phyloP scores from a whole-genome alignment of 2,888 invertebrate genomes.

The Amblyteles armatorius region DNA sequence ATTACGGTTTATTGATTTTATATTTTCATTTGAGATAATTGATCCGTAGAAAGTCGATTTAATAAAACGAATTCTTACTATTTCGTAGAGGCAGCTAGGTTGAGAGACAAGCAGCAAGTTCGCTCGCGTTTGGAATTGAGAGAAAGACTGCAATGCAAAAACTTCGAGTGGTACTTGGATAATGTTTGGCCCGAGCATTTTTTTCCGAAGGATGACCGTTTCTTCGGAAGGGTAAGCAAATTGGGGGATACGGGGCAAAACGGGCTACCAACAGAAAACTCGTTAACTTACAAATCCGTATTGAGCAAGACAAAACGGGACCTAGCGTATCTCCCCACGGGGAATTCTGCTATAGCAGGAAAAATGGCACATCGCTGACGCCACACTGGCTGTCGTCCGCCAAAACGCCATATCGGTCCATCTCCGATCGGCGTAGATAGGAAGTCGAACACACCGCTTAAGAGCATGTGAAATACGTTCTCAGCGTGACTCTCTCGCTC shows the following conservation, averaged over 20 bases:
- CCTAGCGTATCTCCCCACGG: too few relatives aligned
- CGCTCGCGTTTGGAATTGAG: conserved; percentile 89
- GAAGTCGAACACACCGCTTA: too few relatives aligned
- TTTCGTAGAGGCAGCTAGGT: conserved; percentile 86
- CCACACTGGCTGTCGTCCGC: too few relatives aligned
- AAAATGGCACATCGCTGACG: too few relatives aligned
- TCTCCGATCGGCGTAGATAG: too few relatives aligned
- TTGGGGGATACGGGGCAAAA: not conserved
- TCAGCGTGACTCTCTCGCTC: too few relatives aligned
- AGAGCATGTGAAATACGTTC: too few relatives aligned
- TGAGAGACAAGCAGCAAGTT: conserved; percentile 88
- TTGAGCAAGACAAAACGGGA: too few relatives aligned
- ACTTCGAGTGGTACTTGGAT: conserved; percentile 96
- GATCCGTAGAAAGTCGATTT: not conserved
- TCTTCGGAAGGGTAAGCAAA: conserved; percentile 92
- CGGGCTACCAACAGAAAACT: not conserved
- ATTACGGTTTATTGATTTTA: conserved; percentile 15
- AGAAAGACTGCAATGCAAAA: conserved; percentile 91
- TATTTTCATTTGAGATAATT: conserved; percentile 13
- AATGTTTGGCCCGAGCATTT: conserved; percentile 99
- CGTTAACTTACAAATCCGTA: not conserved
- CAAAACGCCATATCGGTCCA: too few relatives aligned
- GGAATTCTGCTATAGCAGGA: too few relatives aligned
- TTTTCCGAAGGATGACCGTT: conserved; percentile 94
- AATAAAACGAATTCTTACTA: conserved; percentile 9